Conservation (phyloP, 1,140 invertebrate species). For the Heterodera carotae region DNA sequence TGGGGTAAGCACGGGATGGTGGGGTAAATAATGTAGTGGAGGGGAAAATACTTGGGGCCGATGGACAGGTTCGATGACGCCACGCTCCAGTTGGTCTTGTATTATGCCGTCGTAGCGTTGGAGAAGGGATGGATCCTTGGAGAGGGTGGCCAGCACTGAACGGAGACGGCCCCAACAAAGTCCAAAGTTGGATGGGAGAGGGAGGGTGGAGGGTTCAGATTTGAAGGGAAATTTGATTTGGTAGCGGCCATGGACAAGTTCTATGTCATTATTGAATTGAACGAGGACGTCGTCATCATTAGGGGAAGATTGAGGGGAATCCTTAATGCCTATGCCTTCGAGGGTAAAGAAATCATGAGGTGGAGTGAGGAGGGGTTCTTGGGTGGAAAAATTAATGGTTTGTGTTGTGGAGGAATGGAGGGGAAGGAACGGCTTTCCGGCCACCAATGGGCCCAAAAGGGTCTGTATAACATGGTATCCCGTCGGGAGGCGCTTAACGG, state of each 20-base stretch:
- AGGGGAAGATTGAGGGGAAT: neutral
- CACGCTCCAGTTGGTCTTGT: neutral
- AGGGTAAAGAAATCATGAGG: neutral
- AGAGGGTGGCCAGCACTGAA: neutral
- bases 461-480: neutral
- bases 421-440: neutral
- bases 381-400: neutral
- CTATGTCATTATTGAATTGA: neutral
- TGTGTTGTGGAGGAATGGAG: neutral
- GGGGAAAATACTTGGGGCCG: neutral
- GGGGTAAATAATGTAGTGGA: constrained; percentile 11
- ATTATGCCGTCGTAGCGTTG: constrained; percentile 9
- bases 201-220: neutral
- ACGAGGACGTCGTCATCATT: neutral
- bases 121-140: neutral
- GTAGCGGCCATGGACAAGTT: constrained; percentile 1
- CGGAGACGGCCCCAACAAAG: neutral
- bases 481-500: neutral
- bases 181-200: constrained; percentile 12
- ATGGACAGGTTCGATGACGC: neutral
- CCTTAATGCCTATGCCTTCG: constrained; percentile 2
- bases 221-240: constrained; percentile 3
- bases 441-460: neutral
- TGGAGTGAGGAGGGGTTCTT: neutral
- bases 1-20: constrained; percentile 7